These are phyloP conservation scores for Capitulum mitella DNA, from an alignment of 2,888 invertebrate species.

Conservation along the genomic window DNA sequence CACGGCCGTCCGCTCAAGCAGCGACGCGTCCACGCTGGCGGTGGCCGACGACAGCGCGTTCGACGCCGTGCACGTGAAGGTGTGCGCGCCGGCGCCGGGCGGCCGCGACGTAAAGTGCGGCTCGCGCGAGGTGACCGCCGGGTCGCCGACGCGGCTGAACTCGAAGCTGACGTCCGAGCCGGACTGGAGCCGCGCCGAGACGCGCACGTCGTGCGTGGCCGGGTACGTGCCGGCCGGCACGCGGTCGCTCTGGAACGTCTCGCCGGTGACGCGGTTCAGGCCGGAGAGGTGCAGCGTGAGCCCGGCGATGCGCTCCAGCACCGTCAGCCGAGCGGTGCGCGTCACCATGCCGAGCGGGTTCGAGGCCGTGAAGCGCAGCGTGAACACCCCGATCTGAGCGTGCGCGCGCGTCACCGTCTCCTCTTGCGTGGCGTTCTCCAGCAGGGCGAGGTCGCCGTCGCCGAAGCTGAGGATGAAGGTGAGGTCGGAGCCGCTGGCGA, in stretches of 20 bases:
- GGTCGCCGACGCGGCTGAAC: neutral
- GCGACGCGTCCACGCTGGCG: neutral
- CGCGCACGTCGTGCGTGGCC: constrained; percentile 18
- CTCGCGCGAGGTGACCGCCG: neutral
- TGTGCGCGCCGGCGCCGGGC: constrained; percentile 13
- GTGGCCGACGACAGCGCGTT: constrained; percentile 27
- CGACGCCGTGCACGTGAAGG: constrained; percentile 20
- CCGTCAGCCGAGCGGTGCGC: neutral
- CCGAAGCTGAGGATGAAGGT: constrained; percentile 30
- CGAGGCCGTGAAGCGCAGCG: constrained; percentile 25
- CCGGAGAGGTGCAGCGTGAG: neutral
- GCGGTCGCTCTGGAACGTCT: constrained; percentile 24
- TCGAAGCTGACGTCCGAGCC: constrained; percentile 19
- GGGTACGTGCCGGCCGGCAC: constrained; percentile 25
- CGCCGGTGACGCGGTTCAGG: constrained; percentile 27
- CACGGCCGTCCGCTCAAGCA: constrained; percentile 19
- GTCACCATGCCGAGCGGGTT: constrained; percentile 20
- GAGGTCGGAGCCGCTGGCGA: constrained; percentile 26
- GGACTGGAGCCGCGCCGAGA: constrained; percentile 1
- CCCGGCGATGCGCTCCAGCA: constrained; percentile 23
- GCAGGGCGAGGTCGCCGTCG: constrained; percentile 22
- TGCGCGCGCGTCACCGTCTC: constrained; percentile 8
- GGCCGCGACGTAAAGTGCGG: neutral
- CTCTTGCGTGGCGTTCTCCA: neutral
- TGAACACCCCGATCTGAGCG: constrained; percentile 24